A percentile compares a stretch with the other conserved stretches of the same genome.
Conservation (phyloP, 2,888 invertebrate genomes). For the Diarsia dahlii region DNA sequence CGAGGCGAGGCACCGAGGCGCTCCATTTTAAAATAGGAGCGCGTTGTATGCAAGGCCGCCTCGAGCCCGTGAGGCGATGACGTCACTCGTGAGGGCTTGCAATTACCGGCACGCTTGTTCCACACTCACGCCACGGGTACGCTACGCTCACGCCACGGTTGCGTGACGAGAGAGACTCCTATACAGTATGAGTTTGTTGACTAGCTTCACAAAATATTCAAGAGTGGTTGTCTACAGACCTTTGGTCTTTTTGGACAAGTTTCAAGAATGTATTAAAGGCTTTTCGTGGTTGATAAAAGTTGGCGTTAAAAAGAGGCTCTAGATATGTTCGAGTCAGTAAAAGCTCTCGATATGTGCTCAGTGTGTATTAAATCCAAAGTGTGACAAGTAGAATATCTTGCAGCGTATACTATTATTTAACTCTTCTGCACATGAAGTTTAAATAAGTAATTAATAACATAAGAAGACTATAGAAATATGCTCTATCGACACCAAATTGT, state of each 20-base stretch:
- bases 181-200: conserved; percentile 23
- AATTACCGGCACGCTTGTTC: conserved; percentile 60
- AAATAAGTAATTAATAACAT: not conserved
- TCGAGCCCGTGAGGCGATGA: conserved; percentile 40
- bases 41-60: conserved; percentile 9
- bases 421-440: not conserved
- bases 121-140: conserved; percentile 25
- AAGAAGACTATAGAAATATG: too few species aligned
- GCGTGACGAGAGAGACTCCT: conserved; percentile 3
- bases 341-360: too few species aligned
- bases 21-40: conserved; percentile 47
- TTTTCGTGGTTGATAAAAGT: not conserved
- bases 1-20: conserved; percentile 10
- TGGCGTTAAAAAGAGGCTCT: not conserved
- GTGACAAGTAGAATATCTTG: not conserved
- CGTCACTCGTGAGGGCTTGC: conserved; percentile 50
- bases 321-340: not conserved
- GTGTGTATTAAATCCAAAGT: too few species aligned
- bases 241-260: not conserved
- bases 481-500: not conserved
- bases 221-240: not conserved
- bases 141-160: not conserved
- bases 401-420: too few species aligned
- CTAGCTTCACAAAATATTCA: not conserved
- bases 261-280: not conserved